Evolutionary conservation across 1,140 invertebrate species (phyloP).

Genomic region (Drosophila pseudoobscura): DNA sequence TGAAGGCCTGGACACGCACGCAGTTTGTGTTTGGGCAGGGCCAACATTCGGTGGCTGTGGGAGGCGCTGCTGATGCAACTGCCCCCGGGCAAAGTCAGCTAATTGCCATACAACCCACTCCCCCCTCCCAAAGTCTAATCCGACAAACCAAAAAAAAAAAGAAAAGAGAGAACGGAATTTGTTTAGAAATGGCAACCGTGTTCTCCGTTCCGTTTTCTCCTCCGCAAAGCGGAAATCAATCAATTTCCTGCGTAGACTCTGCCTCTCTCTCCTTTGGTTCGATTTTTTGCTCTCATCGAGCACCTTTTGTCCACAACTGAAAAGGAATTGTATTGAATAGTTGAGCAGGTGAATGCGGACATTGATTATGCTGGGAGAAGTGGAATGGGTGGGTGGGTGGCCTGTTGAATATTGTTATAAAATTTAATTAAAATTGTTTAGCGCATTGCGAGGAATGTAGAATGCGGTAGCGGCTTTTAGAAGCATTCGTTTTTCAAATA

Average conservation of each 20-base stretch:
- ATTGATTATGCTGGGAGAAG: slow-evolving; percentile 23
- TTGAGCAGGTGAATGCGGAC: slow-evolving; percentile 17
- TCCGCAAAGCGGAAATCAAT: slow-evolving; percentile 66
- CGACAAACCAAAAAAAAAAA: background rate
- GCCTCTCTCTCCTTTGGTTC: slow-evolving; percentile 22
- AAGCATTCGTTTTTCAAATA: slow-evolving; percentile 24
- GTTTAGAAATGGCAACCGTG: slow-evolving; percentile 29
- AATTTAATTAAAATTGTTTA: slow-evolving; percentile 38
- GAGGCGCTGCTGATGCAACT: slow-evolving; percentile 14
- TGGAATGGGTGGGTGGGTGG: background rate
- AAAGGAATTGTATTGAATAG: slow-evolving; percentile 29
- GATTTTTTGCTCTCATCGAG: slow-evolving; percentile 3
- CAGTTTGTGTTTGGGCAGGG: slow-evolving; percentile 40
- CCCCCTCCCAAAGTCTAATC: slow-evolving; percentile 4
- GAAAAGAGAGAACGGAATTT: background rate
- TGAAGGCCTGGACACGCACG: slow-evolving; percentile 36
- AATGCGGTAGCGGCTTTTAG: slow-evolving; percentile 1
- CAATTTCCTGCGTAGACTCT: slow-evolving; percentile 77
- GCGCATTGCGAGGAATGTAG: background rate
- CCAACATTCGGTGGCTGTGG: slow-evolving; percentile 46
- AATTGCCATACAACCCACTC: slow-evolving; percentile 19
- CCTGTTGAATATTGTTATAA: slow-evolving; percentile 15
- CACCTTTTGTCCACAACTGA: no score
- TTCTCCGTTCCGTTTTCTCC: slow-evolving; percentile 28
- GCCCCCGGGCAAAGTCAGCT: slow-evolving; percentile 7